Conservation (phyloP, 2,888 invertebrate species). For the Podabrus alpinus region DNA sequence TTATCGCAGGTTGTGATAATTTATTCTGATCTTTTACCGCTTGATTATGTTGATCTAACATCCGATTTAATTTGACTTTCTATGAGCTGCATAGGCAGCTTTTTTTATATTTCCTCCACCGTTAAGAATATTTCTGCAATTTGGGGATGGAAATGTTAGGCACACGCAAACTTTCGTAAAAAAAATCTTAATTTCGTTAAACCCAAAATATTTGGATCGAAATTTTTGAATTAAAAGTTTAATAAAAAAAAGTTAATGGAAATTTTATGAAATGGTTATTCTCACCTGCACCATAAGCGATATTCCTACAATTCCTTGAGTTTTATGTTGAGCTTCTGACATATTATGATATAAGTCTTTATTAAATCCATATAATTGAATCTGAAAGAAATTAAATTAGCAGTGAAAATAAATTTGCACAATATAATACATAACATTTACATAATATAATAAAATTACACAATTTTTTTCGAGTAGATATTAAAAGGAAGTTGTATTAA, state of each 20-base stretch:
- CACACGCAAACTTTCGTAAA: too few species aligned
- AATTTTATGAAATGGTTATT: background rate
- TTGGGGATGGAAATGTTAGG: too few species aligned
- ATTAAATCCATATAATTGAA: constrained; percentile 96
- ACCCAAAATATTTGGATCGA: background rate
- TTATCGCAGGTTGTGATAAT: too few species aligned
- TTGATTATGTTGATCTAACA: too few species aligned
- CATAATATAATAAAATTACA: background rate
- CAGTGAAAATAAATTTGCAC: background rate
- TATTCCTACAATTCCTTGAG: constrained; percentile 95
- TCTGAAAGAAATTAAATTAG: constrained; percentile 64
- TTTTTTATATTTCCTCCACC: too few species aligned
- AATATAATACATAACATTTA: background rate
- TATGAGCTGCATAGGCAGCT: too few species aligned
- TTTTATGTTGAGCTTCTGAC: constrained; percentile 93
- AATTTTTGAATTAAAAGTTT: background rate
- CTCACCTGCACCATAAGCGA: constrained; percentile 93
- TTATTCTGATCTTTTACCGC: too few species aligned
- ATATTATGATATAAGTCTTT: constrained; percentile 95
- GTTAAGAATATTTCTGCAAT: too few species aligned
- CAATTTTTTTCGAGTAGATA: background rate
- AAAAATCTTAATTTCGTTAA: background rate
- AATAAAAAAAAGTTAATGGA: background rate
- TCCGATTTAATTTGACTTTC: too few species aligned
- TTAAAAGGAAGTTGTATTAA: background rate